Base-by-base conservation (phyloP, 2,888 invertebrate species). In the Eilema depressum region DNA sequence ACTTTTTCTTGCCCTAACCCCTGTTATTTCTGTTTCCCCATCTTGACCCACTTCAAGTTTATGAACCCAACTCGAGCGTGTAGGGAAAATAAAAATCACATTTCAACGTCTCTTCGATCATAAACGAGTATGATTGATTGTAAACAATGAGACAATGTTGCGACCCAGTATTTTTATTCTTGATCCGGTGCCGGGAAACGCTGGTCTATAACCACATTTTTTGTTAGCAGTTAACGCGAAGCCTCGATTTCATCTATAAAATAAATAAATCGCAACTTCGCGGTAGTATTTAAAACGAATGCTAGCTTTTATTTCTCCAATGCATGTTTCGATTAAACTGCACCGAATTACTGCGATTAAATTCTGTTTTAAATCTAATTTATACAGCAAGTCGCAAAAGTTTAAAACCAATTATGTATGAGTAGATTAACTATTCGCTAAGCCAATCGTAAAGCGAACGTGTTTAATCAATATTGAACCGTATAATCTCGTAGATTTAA, bases 291-390 rank as follows among this genome's bases (percentile, higher is more conserved):
- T 53, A n/a, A 53, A 53, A 53, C 53, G 53, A n/a, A 53, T 20
- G 47, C 47, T 20, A 47, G 20, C 47, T 47, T 47, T 47, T 20
- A 47, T 20, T 47, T 5, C 41, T 20, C 47, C 47, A 20, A 20
- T 47, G 20, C 47, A 47, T 47, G n/a, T 53, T 20, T 20, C 53
- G 53, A 53, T n/a, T 53, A 53, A 47, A 53, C 8, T 53, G 53
- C 53, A 53, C 53, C n/a, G n/a, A 53, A 53, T n/a, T 20, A n/a
- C 53, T n/a, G 53, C 53, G n/a, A 53, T 53, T 53, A 53, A 53
- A 53, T 53, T 53, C n/a, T 20, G 53, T 53, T 53, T 53, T 53
- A 53, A 53, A 53, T 53, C 53, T n/a, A 53, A 53, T 53, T 53
- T 53, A 53, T 53, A 20, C 20, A 53, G 53, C n/a, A 37, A 62